Percentiles rank a stretch among this genome's conserved stretches.
phyloP scores from a whole-genome alignment of 2,113 vertebrate genomes.

The Albula glossodonta region DNA sequence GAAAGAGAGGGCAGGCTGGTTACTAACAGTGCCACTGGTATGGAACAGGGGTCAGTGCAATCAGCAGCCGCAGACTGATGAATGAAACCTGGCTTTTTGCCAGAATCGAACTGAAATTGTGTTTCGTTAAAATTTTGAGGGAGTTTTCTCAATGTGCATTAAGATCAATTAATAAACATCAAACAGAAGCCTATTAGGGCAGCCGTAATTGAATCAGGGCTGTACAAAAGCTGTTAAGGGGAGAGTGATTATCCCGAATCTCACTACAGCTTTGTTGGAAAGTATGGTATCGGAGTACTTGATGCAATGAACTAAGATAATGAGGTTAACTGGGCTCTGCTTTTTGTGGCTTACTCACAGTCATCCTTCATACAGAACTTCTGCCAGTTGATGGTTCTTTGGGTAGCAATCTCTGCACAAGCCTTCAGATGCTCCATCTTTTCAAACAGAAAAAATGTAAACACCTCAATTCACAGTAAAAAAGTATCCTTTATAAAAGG shows the following conservation, averaged over 20 bases:
- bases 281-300: neutral
- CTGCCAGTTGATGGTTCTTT: constrained; percentile 96
- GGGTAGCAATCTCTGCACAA: constrained; percentile 95
- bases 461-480: no score
- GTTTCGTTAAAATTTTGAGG: neutral
- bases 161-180: neutral
- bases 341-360: constrained; percentile 74
- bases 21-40: neutral
- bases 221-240: neutral
- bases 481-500: no score
- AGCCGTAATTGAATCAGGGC: neutral
- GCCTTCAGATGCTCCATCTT: constrained; percentile 99
- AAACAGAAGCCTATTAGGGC: neutral
- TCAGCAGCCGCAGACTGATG: no score
- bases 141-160: neutral
- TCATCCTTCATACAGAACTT: constrained; percentile 99
- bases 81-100: neutral
- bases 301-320: neutral
- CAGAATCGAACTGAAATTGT: neutral
- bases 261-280: neutral
- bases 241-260: neutral
- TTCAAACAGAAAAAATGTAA: constrained; percentile 32
- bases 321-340: neutral
- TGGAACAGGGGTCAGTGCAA: no score
- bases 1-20: neutral